These are phyloP conservation scores for Zoroaster sp. DNA, from an alignment of 53 echinoderm and acorn worm species.

Conservation along the genomic window DNA sequence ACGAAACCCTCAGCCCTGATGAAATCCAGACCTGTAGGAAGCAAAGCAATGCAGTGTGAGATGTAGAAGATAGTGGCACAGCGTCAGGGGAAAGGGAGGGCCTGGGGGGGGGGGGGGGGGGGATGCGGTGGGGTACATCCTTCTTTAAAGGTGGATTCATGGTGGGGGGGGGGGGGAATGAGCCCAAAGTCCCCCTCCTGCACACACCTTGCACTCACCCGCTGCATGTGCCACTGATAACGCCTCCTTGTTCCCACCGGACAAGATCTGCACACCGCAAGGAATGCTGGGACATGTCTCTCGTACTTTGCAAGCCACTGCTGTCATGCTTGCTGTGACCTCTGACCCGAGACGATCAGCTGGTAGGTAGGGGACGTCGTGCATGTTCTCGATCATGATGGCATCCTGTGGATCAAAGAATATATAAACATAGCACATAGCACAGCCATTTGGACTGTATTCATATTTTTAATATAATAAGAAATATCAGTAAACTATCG, in stretches of 20 bases:
- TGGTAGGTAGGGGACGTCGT: conserved; percentile 90
- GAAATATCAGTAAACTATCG: too few species aligned
- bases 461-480: too few species aligned
- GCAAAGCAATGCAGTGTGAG: neutral
- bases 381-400: conserved; percentile 96
- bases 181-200: neutral
- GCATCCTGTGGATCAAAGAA: conserved; percentile 64
- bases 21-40: conserved; percentile 77
- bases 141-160: too few species aligned
- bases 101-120: too few species aligned
- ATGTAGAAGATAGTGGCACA: neutral
- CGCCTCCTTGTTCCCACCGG: conserved; percentile 81
- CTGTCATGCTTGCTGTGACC: conserved; percentile 84
- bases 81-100: neutral
- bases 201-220: conserved; percentile 51
- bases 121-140: too few species aligned
- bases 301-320: conserved; percentile 73
- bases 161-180: too few species aligned
- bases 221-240: conserved; percentile 85
- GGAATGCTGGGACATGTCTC: conserved; percentile 75
- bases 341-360: conserved; percentile 79
- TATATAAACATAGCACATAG: too few species aligned
- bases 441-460: too few species aligned
- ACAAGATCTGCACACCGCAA: conserved; percentile 83
- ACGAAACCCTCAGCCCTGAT: conserved; percentile 95